Evolutionary conservation across 2,888 invertebrate species (phyloP).

Genomic region (Xestia xanthographa): DNA sequence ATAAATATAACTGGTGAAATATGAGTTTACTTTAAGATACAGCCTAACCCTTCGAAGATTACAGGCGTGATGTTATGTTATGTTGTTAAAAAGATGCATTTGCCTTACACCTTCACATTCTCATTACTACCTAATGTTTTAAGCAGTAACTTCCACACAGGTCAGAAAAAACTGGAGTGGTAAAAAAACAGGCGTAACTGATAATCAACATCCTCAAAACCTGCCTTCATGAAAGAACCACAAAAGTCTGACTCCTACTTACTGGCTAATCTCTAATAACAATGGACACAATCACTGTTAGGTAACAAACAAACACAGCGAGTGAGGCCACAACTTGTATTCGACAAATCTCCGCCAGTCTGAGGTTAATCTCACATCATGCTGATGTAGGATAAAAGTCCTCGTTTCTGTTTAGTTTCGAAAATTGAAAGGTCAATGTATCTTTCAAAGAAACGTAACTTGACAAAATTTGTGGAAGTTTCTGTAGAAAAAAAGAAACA

Average conservation of each 20-base stretch:
- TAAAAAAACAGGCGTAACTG: neutral
- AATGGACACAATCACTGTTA: conserved; percentile 25
- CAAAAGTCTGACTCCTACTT: neutral
- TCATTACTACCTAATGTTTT: neutral
- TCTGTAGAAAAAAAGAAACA: neutral
- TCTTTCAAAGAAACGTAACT: neutral
- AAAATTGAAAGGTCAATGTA: neutral
- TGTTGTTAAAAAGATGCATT: neutral
- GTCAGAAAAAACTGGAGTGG: neutral
- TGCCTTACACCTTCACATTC: neutral
- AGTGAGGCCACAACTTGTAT: conserved; percentile 34
- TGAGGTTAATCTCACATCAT: conserved; percentile 34
- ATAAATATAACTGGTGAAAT: too few species aligned
- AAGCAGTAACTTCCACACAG: neutral
- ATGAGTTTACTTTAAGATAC: too few species aligned
- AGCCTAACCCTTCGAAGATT: too few species aligned
- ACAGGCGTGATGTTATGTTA: too few species aligned
- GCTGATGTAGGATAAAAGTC: conserved; percentile 9
- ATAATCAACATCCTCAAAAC: neutral
- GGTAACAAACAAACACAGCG: conserved; percentile 27
- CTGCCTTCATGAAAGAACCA: neutral
- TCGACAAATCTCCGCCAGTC: conserved; percentile 28
- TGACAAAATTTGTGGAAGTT: too few species aligned
- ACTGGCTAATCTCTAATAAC: neutral
- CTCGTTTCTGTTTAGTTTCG: neutral